Evolutionary conservation across 2,797 vertebrate genomes (phyloP), one percentile per base, ranked within the genome.

Genomic region (Poeciliopsis paucimaculata): DNA sequence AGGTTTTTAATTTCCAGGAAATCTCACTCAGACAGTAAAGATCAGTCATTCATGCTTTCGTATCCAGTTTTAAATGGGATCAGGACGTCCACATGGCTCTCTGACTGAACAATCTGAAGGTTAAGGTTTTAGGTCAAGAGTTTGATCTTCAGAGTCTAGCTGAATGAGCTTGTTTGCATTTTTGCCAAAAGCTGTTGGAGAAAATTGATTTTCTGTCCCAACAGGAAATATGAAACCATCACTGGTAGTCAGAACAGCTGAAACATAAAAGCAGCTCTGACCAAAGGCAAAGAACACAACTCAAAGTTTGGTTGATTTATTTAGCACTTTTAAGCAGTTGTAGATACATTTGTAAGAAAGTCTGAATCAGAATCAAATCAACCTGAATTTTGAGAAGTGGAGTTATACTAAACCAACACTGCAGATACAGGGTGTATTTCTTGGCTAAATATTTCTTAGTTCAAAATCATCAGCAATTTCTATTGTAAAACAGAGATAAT

Each of bases 1-100:
- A 36, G 43, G 11, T 13, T 49, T 82, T 73, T 7, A 76, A 62
- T 77, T 57, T 74, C 49, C 60, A 74, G 28, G 51, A 51, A 71
- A 73, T 75, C 64, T 60, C 46, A 73, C 55, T 68, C 53, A 77
- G 23, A 68, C 68, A 23, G 0, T 41, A 74, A 28, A 77, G 78
- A 46, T 51, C n/a, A 15, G 41, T 75, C 46, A 76, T 68, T 68
- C 64, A 5, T 68, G 36, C 3, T 26, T 68, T 41, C 2, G 2
- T 39, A 36, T 66, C 62, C 62, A 20, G 16, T 34, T 34, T 62
- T 34, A 31, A 62, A 62, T 34, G 31, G 28, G 15, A 16, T 36
- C 62, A 36, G 16, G 62, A 36, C 1, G 39, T 26, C 20, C 5
- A 23, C 64, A 13, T 39, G 11, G 20, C 36, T n/a, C 66, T 13